Base-by-base conservation (phyloP, 1,140 invertebrate genomes). In the Theocolax elegans region DNA sequence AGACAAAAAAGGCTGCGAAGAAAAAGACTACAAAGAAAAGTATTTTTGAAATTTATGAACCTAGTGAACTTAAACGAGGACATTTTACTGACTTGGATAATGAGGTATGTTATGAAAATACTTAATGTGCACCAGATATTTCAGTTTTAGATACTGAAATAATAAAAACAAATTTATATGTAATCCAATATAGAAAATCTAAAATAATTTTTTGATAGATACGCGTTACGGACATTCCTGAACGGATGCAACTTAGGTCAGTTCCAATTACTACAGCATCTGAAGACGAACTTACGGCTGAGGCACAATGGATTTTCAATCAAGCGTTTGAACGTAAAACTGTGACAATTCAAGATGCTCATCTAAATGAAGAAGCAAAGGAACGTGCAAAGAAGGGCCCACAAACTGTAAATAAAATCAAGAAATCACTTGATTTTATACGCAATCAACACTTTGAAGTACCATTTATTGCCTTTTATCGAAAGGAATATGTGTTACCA, bases 391-490 rank as follows among this genome's bases (percentile, higher is more conserved):
- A 79, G 44, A 90, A 81, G 78, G 89, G 85, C 48, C 90, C 90
- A 21, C 90, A 89, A 77, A 92, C 93, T 0, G 87, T 95, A 8
- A 89, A 89, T 13, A 99, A 98, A 83, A 99, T 99, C 17, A 92
- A 93, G 53, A 96, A 98, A 84, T 95, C 96, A 0, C 83, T 99
- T 0, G 95, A 97, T 73, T 98, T 98, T 78, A 98, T 99, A 90
- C 86, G 97, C 15, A 98, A 98, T 85, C 94, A 97, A 76, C 91
- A 95, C 38, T 89, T 97, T 76, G 97, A 99, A 87, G 97, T 99
- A 25, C 97, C 98, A 1, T 99, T 99, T 79, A 99, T 99, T 76
- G 95, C 97, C 0, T 99, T 98, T 82, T 99, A 99, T 79, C 89
- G 98, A 25, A 99, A 99, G 85, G 98, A 99, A 83, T 97, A 99